Evolutionary conservation across 2,797 vertebrate species (phyloP).

Genomic region (Naso thynnoides): DNA sequence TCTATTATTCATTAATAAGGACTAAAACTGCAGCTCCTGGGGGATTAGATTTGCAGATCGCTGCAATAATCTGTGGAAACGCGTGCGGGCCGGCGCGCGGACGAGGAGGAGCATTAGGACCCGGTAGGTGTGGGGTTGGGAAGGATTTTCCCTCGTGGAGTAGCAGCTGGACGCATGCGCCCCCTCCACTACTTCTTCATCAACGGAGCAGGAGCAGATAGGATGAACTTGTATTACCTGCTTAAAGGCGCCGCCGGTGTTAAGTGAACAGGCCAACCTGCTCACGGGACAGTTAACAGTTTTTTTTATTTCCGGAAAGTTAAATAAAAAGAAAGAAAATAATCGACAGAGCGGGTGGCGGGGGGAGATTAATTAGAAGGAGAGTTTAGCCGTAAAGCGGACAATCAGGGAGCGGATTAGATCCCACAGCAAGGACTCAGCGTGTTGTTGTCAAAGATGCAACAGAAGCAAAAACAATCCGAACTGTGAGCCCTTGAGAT

Average conservation of each 20-base stretch:
- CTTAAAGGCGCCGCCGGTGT: conserved; percentile 85
- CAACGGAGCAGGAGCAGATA: conserved; percentile 66
- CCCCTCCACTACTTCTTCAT: conserved; percentile 45
- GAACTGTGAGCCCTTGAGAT: conserved; percentile 45
- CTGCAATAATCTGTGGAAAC: conserved; percentile 69
- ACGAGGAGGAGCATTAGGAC: conserved; percentile 75
- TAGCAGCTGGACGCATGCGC: conserved; percentile 85
- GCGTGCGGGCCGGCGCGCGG: conserved; percentile 18
- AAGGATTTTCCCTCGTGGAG: conserved; percentile 56
- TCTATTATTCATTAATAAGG: conserved; percentile 52
- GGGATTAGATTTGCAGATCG: conserved; percentile 59
- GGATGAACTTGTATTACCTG: conserved; percentile 83
- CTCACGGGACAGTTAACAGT: conserved; percentile 1
- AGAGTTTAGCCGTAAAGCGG: conserved; percentile 40
- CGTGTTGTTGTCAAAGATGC: conserved; percentile 61
- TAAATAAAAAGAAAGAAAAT: neutral
- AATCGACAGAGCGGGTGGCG: neutral
- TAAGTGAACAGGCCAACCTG: conserved; percentile 34
- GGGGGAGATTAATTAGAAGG: conserved; percentile 33
- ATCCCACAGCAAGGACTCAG: conserved; percentile 50
- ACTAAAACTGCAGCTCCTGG: conserved; percentile 31
- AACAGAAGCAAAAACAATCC: conserved; percentile 46
- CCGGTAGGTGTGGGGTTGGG: conserved; percentile 70
- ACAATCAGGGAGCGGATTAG: conserved; percentile 52
- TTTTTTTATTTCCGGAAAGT: conserved; percentile 36